A percentile compares a stretch with the other conserved stretches of the same genome.
These are phyloP conservation scores for Apodemia mormo DNA, from an alignment of 2,888 invertebrate species.

Conservation along the genomic window DNA sequence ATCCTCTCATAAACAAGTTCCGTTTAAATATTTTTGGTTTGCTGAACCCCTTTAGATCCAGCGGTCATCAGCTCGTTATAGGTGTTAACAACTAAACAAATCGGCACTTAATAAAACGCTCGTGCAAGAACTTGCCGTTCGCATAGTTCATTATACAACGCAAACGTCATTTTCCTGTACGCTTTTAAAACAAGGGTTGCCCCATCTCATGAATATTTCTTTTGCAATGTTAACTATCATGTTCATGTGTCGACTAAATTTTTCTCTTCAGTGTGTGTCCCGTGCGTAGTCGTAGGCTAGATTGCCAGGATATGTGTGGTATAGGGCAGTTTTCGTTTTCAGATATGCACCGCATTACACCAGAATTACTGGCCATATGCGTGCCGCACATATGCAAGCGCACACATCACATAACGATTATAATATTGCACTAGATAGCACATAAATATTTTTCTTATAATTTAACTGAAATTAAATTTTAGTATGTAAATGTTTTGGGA, in stretches of 20 bases:
- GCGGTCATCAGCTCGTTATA: conserved; percentile 12
- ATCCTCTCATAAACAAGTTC: neutral
- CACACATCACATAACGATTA: conserved; percentile 80
- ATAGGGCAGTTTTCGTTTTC: conserved; percentile 82
- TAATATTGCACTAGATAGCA: conserved; percentile 80
- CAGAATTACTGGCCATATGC: conserved; percentile 82
- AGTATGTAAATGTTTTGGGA: conserved; percentile 79
- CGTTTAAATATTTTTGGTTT: neutral
- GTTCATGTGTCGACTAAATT: conserved; percentile 77
- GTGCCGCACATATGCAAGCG: conserved; percentile 82
- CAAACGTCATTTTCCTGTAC: conserved; percentile 54
- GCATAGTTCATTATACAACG: conserved; percentile 43
- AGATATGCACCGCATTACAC: conserved; percentile 82
- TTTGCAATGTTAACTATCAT: conserved; percentile 75
- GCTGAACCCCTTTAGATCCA: neutral
- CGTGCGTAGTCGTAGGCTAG: conserved; percentile 68
- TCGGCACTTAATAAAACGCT: conserved; percentile 15
- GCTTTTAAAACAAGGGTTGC: conserved; percentile 79
- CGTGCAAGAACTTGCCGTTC: conserved; percentile 54
- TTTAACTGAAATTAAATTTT: conserved; percentile 66
- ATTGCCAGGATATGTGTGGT: conserved; percentile 78
- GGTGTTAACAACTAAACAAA: conserved; percentile 13
- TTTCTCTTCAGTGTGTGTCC: conserved; percentile 75
- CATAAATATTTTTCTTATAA: conserved; percentile 73
- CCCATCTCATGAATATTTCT: conserved; percentile 81